These are phyloP conservation scores for Willowsia nigromaculata DNA, from an alignment of 2,888 invertebrate genomes.

Conservation along the genomic window DNA sequence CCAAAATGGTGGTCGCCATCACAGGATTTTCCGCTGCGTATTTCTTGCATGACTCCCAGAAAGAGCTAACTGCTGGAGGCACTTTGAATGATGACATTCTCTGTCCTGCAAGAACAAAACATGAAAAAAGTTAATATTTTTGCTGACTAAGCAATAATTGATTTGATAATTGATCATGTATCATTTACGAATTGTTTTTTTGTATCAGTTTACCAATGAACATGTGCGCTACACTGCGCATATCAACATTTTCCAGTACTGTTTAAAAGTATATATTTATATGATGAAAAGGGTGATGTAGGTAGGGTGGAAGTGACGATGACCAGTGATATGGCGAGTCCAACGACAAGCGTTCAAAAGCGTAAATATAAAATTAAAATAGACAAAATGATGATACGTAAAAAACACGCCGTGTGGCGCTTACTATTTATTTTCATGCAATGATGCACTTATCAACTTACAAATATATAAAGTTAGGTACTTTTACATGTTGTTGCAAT, in stretches of 20 bases:
- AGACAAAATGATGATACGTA: neutral
- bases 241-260: slow-evolving; percentile 43
- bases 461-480: no score
- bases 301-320: no score
- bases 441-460: no score
- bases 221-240: neutral
- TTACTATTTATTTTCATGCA: no score
- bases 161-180: no score
- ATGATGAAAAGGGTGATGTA: neutral
- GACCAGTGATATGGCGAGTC: neutral
- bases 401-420: no score
- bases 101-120: slow-evolving; percentile 67
- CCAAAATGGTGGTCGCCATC: slow-evolving; percentile 74
- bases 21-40: slow-evolving; percentile 74
- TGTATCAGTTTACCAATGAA: slow-evolving; percentile 19
- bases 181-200: neutral
- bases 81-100: slow-evolving; percentile 72
- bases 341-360: neutral
- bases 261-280: neutral
- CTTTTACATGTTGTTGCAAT: no score
- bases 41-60: slow-evolving; percentile 73
- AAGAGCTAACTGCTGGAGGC: slow-evolving; percentile 71
- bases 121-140: neutral
- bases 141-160: neutral
- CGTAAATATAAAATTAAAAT: neutral